Conservation (phyloP, 2,113 vertebrate species). For the Lutjanus erythropterus region DNA sequence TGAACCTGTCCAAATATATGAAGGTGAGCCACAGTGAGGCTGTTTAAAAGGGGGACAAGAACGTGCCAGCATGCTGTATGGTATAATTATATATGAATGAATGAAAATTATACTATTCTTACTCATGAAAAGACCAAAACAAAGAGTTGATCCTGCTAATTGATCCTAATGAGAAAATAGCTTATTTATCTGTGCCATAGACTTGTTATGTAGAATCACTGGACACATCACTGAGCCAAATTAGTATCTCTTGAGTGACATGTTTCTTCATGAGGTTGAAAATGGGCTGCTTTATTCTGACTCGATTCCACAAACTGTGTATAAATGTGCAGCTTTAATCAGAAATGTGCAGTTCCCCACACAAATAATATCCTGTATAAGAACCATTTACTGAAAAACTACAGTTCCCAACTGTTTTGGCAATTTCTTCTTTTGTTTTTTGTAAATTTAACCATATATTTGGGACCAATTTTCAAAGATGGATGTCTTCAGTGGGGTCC, state of each 20-base stretch:
- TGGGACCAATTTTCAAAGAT: background rate
- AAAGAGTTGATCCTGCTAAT: no score
- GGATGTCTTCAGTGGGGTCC: background rate
- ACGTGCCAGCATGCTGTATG: constrained; percentile 1
- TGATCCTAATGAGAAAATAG: background rate
- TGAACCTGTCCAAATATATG: constrained; percentile 31
- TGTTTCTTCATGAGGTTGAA: background rate
- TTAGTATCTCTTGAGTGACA: background rate
- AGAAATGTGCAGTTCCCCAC: no score
- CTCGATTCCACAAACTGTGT: background rate
- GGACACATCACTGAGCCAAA: background rate
- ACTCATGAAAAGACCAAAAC: background rate
- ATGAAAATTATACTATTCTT: background rate
- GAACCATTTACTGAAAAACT: background rate
- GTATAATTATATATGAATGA: background rate
- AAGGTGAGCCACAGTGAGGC: background rate
- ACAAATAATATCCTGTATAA: no score
- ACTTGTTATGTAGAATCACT: background rate
- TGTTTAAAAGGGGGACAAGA: constrained; percentile 4
- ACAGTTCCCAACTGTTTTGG: background rate
- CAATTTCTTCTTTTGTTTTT: background rate
- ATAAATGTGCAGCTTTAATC: no score
- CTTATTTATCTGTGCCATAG: background rate
- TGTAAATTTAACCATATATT: background rate
- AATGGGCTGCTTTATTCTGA: background rate